A percentile compares a stretch with the other conserved stretches of the same genome.
Conservation (phyloP, 2,113 vertebrate species). For the Chaetodon trifascialis region DNA sequence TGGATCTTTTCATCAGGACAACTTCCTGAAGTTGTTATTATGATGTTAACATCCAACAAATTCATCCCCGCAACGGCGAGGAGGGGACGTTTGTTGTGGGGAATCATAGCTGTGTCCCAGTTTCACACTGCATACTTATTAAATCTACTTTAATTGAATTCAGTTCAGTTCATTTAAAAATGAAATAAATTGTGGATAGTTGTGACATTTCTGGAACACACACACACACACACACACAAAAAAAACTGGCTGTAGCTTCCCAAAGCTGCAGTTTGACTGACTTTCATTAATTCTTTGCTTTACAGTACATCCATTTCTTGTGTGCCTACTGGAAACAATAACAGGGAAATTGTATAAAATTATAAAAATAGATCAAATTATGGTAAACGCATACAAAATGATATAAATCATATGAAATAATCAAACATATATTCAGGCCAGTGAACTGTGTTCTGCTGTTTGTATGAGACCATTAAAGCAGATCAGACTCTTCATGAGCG, state of each 20-base stretch:
- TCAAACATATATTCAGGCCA: background rate
- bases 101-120: slow-evolving; percentile 52
- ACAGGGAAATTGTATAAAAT: background rate
- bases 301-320: background rate
- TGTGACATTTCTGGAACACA: background rate
- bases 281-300: background rate
- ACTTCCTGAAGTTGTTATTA: slow-evolving; percentile 24
- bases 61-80: slow-evolving; percentile 27
- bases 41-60: slow-evolving; percentile 65
- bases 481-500: background rate
- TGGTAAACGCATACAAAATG: background rate
- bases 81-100: slow-evolving; percentile 67
- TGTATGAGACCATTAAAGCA: background rate
- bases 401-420: background rate
- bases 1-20: slow-evolving; percentile 17
- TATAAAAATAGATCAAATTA: background rate
- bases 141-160: background rate
- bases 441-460: background rate
- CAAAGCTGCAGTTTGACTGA: background rate
- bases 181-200: background rate
- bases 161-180: background rate
- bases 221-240: background rate
- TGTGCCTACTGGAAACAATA: background rate
- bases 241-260: background rate
- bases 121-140: slow-evolving; percentile 17